phyloP scores from a whole-genome alignment of 2,113 vertebrate species.

The Menidia beryllina region DNA sequence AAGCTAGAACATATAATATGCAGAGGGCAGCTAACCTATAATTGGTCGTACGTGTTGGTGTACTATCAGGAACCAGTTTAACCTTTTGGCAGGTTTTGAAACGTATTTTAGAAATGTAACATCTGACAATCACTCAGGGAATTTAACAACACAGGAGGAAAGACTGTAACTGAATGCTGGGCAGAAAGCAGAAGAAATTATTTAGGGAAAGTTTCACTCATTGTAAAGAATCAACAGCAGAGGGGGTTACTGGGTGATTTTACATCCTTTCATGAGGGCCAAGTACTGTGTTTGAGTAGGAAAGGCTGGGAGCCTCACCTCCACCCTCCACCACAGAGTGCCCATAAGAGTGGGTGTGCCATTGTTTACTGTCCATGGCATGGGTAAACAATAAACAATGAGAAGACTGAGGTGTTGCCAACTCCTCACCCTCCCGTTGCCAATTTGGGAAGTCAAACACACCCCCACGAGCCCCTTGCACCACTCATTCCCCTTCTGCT shows the following conservation, averaged over 20 bases:
- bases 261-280: conserved; percentile 56
- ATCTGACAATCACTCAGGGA: conserved; percentile 58
- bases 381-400: conserved; percentile 85
- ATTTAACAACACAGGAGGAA: background rate
- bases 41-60: conserved; percentile 55
- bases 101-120: conserved; percentile 45
- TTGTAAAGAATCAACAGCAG: background rate
- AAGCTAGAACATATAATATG: conserved; percentile 40
- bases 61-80: conserved; percentile 29
- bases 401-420: conserved; percentile 78
- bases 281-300: conserved; percentile 21
- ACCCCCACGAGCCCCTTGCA: conserved; percentile 72
- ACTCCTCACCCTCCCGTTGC: conserved; percentile 79
- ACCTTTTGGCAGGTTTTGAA: conserved; percentile 21
- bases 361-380: conserved; percentile 80
- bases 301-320: conserved; percentile 50
- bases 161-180: background rate
- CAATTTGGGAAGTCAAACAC: conserved; percentile 83
- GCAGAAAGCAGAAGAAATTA: background rate
- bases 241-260: conserved; percentile 30
- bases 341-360: conserved; percentile 75
- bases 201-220: background rate
- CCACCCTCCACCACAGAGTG: conserved; percentile 51
- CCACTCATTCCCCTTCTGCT: conserved; percentile 69
- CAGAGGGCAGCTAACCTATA: conserved; percentile 50